A percentile compares a stretch with the other conserved stretches of the same genome.
phyloP scores from a whole-genome alignment of 2,113 vertebrate species.

The Dipodomys merriami region DNA sequence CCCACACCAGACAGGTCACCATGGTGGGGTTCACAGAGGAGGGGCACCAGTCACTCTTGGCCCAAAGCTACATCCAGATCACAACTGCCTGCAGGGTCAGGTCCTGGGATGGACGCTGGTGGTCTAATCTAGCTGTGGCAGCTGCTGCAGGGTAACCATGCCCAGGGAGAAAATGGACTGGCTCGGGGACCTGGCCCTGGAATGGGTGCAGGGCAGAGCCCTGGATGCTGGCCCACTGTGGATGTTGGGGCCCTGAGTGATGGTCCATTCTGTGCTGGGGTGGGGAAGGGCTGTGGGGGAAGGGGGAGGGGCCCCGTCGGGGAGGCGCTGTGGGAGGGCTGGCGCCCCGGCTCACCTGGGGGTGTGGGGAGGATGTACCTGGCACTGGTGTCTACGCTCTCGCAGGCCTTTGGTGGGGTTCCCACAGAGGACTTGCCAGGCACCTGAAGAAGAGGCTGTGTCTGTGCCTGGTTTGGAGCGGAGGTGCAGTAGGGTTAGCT shows the following conservation, averaged over 20 bases:
- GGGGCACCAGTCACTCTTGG: slow-evolving; percentile 6
- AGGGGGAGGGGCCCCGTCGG: background rate
- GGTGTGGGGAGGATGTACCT: slow-evolving; percentile 77
- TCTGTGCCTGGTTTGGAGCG: slow-evolving; percentile 54
- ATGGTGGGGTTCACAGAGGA: background rate
- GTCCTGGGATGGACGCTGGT: background rate
- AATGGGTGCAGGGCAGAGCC: background rate
- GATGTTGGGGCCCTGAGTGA: no score
- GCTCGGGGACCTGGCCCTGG: background rate
- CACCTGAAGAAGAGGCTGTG: slow-evolving; percentile 85
- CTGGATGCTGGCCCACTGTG: background rate
- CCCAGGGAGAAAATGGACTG: slow-evolving; percentile 45
- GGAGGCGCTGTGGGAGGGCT: background rate
- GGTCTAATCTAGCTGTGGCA: background rate
- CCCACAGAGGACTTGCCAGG: slow-evolving; percentile 92
- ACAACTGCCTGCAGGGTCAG: background rate
- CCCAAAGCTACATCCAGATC: background rate
- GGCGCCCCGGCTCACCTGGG: background rate
- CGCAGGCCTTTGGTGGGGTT: slow-evolving; percentile 92
- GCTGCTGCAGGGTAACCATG: background rate
- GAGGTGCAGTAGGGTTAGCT: background rate
- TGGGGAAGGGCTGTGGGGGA: background rate
- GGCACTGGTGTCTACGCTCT: slow-evolving; percentile 88
- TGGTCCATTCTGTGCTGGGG: background rate
- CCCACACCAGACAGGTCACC: background rate